Conservation (phyloP, 2,113 vertebrate species). For the Istiophorus platypterus region DNA sequence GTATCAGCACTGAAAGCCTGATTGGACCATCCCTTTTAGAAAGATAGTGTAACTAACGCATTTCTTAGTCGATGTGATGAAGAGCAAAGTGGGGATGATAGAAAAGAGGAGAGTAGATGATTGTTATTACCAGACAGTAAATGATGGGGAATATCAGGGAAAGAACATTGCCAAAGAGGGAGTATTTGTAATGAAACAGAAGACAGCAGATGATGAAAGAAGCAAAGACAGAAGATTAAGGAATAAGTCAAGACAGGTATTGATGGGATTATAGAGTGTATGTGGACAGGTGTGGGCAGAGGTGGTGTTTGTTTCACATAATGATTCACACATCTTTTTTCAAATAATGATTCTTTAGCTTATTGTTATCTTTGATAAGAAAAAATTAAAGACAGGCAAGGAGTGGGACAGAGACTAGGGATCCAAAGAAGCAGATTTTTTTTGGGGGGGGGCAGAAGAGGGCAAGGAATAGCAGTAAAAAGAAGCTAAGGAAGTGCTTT, state of each 20-base stretch:
- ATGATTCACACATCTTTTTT: slow-evolving; percentile 16
- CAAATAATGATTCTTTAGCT: slow-evolving; percentile 11
- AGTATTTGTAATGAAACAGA: slow-evolving; percentile 2
- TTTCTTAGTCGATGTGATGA: neutral
- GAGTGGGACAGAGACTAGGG: slow-evolving; percentile 22
- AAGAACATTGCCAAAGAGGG: neutral
- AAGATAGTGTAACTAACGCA: neutral
- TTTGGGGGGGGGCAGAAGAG: slow-evolving; percentile 19
- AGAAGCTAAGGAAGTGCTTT: slow-evolving; percentile 57
- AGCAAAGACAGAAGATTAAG: neutral
- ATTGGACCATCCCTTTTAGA: slow-evolving; percentile 3
- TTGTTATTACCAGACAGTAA: slow-evolving; percentile 20
- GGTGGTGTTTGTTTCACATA: slow-evolving; percentile 20
- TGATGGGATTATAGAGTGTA: slow-evolving; percentile 1
- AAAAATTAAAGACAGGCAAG: slow-evolving; percentile 37
- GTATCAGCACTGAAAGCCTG: slow-evolving; percentile 11
- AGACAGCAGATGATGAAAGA: slow-evolving; percentile 26
- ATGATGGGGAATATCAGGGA: slow-evolving; percentile 16
- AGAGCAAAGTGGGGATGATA: slow-evolving; percentile 8
- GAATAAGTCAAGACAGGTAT: slow-evolving; percentile 15
- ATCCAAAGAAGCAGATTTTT: slow-evolving; percentile 19
- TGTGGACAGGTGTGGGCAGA: neutral
- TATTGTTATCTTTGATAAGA: slow-evolving; percentile 43
- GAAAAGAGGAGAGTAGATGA: neutral
- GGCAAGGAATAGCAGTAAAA: slow-evolving; percentile 24